Percentiles rank a stretch among this genome's conserved stretches.
phyloP scores from a whole-genome alignment of 2,113 vertebrate genomes.

The Urocolius indicus region DNA sequence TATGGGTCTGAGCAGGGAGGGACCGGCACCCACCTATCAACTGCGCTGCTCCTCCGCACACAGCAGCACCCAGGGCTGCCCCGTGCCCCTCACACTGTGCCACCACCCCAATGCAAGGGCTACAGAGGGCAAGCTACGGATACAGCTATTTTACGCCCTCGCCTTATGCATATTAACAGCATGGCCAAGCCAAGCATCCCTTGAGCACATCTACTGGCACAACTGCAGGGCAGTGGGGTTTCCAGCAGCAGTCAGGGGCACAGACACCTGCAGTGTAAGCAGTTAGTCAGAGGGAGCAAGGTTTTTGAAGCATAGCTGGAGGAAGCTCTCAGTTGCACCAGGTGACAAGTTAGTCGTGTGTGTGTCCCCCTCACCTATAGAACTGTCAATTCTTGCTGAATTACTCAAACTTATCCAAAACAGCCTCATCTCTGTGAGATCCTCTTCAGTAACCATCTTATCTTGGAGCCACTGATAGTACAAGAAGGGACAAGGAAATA shows the following conservation, averaged over 20 bases:
- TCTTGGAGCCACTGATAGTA: background rate
- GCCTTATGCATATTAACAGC: background rate
- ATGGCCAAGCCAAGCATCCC: background rate
- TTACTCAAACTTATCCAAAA: background rate
- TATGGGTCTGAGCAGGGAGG: background rate
- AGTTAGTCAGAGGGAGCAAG: background rate
- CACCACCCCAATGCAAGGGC: background rate
- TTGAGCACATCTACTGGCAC: background rate
- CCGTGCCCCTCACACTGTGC: background rate
- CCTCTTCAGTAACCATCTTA: fast-evolving
- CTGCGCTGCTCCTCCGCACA: background rate
- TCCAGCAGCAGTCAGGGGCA: background rate
- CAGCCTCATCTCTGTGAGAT: fast-evolving
- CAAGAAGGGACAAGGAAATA: background rate
- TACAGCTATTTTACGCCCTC: background rate
- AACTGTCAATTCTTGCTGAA: background rate
- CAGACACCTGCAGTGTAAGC: fast-evolving
- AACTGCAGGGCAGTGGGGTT: background rate
- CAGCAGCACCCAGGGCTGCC: background rate
- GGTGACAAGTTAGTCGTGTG: background rate
- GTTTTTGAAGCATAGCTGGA: background rate
- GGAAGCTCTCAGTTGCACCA: background rate
- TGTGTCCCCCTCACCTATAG: background rate
- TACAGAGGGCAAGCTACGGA: background rate
- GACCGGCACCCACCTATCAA: background rate